Evolutionary conservation across 2,113 vertebrate species (phyloP), one percentile per base, ranked within the genome.

Genomic region (Callipepla squamata): DNA sequence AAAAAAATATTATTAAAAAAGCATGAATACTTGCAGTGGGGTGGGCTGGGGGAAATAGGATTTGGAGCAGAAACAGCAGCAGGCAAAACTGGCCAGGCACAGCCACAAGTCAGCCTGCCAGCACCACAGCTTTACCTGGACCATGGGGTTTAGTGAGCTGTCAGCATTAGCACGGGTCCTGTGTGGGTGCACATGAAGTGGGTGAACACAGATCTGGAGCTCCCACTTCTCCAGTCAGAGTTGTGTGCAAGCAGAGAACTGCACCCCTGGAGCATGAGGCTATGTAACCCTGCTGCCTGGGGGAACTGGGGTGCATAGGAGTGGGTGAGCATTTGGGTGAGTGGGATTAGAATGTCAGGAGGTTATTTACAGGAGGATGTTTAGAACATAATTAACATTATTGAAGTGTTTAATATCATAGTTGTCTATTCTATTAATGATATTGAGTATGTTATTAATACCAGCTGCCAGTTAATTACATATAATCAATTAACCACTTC

Each of bases 131-230:
- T 65, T 68, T 76, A 20, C 26, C 53, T 16, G 38, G 14, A 25
- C 30, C 30, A 30, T 59, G 77, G 65, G 15, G n/a, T 61, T 44
- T 40, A 57, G 13, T 25, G 28, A 30, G 12, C 11, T 44, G 25
- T 38, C 36, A 78, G 51, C 25, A 34, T 44, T 40, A 40, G 67
- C 8, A 50, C 0, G 6, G 38, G 8, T 45, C 32, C 57, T 68
- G 0, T 0, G 0, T 23, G 23, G 13, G 13, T 40, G 21, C 34
- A 2, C 3, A 11, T 51, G 48, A 80, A 68, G 63, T 0, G 4
- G 23, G 11, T 21, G 69, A 22, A 22, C 3, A 7, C 16, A 72
- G 48, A 61, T 25, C 13, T 72, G 28, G 16, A 36, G 2, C 2
- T 21, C 7, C 6, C 38, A 25, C 11, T n/a, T 76, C n/a, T 85